Evolutionary conservation across 2,797 vertebrate genomes (phyloP).

Genomic region (Tinamus major): DNA sequence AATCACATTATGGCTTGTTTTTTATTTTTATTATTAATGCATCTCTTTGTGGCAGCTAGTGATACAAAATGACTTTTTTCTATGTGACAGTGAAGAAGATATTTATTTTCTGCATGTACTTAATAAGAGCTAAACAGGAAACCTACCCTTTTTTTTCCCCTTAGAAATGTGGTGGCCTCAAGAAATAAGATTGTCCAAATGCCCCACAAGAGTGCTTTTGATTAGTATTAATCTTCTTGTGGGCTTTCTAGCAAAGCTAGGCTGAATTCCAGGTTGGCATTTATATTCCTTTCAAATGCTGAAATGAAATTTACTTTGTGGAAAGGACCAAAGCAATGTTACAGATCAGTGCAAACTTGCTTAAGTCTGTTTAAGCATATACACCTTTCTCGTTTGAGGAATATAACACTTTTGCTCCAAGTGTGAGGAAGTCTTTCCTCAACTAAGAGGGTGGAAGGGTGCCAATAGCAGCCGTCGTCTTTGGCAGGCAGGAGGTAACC

Average conservation of each 20-base stretch:
- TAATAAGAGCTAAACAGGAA: background rate
- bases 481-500: slow-evolving; percentile 70
- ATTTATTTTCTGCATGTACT: background rate
- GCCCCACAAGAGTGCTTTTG: background rate
- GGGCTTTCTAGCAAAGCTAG: background rate
- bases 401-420: rapidly evolving
- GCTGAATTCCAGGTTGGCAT: background rate
- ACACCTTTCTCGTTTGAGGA: background rate
- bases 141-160: background rate
- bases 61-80: background rate
- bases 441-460: slow-evolving; percentile 26
- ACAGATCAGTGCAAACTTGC: background rate
- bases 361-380: background rate
- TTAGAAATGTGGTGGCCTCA: background rate
- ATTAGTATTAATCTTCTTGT: background rate
- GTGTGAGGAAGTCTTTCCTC: background rate
- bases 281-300: background rate
- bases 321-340: background rate
- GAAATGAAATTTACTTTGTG: background rate
- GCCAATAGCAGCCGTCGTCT: slow-evolving; percentile 55
- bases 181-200: background rate
- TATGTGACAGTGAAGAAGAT: background rate
- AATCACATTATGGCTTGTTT: rapidly evolving
- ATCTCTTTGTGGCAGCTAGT: background rate
- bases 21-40: background rate